Evolutionary conservation across 2,888 invertebrate genomes (phyloP), one percentile per base, ranked within the genome.

Genomic region (Drosophila anomalata): DNA sequence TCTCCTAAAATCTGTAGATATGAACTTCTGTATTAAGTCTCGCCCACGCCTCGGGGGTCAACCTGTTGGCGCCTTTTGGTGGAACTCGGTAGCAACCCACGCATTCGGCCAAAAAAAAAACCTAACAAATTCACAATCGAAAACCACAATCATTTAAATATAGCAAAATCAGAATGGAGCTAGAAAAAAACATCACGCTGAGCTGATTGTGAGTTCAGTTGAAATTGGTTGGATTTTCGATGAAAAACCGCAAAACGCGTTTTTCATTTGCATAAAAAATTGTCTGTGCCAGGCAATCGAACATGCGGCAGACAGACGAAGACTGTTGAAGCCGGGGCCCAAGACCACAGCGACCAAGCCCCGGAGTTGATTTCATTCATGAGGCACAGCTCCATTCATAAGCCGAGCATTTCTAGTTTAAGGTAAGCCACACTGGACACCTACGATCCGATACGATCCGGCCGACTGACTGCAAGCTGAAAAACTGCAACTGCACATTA

Each of bases 351-450:
- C 20, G 20, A 59, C 72, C 55, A 61, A 52, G 63, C 29, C 57
- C 44, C 60, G 41, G 33, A 70, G 67, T 76, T 78, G 60, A 81
- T 74, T 81, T 81, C 85, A 87, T 81, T 87, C 81, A 81, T 81
- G 59, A 85, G 71, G 36, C 56, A 55, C 62, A 52, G 58, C 47
- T 67, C 69, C 66, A 67, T 67, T 67, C 66, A 67, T 67, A 70
- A 67, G 75, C 68, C 62, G 72, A 68, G 52, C 84, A 75, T 83
- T 87, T 83, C 87, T 88, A 87, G 88, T 83, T 88, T 88, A 87
- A 88, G 83, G 87, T 88, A 88, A 88, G 87, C 82, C 88, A 69
- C 67, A 69, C 67, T 71, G 73, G 81, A 75, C 83, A 80, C 84
- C 83, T 87, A 87, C 83, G 66, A 87, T 44, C 58, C 26, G 46